A percentile compares a stretch with the other conserved stretches of the same genome.
Conservation (phyloP, 2,797 vertebrate genomes). For the Etheostoma perlongum region DNA sequence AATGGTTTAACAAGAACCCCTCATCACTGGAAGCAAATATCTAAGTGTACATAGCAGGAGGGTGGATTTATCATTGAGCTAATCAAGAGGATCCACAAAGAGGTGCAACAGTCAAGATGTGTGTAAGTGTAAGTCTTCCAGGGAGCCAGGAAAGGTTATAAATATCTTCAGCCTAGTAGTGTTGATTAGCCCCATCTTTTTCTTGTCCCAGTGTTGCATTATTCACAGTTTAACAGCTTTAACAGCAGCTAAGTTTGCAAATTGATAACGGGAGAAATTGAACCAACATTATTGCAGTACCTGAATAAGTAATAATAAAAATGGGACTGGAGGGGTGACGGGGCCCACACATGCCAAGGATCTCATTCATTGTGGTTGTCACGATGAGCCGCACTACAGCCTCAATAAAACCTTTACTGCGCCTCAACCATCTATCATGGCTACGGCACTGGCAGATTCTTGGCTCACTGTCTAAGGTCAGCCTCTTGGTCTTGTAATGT, state of each 20-base stretch:
- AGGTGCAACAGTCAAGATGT: constrained; percentile 21
- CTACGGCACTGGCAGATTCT: constrained; percentile 62
- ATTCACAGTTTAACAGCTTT: constrained; percentile 63
- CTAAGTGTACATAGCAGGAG: constrained; percentile 27
- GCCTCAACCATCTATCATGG: constrained; percentile 69
- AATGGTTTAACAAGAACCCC: background rate
- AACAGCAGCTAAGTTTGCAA: constrained; percentile 53
- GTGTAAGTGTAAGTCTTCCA: constrained; percentile 16
- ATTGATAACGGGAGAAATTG: constrained; percentile 66
- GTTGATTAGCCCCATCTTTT: constrained; percentile 56
- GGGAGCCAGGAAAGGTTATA: constrained; percentile 40
- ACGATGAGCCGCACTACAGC: constrained; percentile 43
- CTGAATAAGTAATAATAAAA: constrained; percentile 72
- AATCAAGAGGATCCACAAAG: constrained; percentile 34
- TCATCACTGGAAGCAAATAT: constrained; percentile 38
- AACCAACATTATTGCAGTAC: constrained; percentile 62
- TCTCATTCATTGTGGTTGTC: constrained; percentile 69
- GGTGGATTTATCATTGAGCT: constrained; percentile 22
- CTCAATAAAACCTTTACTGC: constrained; percentile 63
- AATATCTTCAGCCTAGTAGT: constrained; percentile 38
- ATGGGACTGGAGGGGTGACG: constrained; percentile 36
- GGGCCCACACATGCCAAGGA: constrained; percentile 51
- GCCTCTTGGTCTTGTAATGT: constrained; percentile 41
- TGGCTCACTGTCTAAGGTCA: constrained; percentile 54
- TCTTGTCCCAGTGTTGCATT: constrained; percentile 52